phyloP scores from a whole-genome alignment of 2,797 vertebrate genomes.

The Phylloscopus collybita region DNA sequence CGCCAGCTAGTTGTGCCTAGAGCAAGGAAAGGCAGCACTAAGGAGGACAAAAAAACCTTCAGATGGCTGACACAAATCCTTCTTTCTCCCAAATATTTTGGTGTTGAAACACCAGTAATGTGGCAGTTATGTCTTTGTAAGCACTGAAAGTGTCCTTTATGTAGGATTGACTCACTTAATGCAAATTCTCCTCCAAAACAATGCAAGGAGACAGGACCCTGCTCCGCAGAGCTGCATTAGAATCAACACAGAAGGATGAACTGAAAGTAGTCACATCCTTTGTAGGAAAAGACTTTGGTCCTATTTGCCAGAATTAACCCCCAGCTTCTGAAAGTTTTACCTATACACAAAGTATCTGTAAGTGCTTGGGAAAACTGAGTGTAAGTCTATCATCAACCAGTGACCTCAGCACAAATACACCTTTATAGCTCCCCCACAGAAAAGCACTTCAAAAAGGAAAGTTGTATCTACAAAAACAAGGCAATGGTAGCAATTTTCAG shows the following conservation, averaged over 20 bases:
- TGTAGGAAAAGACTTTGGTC: neutral
- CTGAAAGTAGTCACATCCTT: neutral
- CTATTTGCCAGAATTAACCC: neutral
- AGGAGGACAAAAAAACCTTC: neutral
- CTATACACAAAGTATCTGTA: neutral
- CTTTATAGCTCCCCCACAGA: neutral
- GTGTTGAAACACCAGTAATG: neutral
- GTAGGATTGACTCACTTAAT: neutral
- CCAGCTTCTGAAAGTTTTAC: neutral
- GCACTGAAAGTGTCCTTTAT: neutral
- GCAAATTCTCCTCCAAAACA: neutral
- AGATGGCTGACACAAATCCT: neutral
- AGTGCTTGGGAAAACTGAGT: neutral
- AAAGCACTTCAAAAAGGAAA: neutral
- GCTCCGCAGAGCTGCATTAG: neutral
- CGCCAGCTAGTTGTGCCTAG: accelerated
- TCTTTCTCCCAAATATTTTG: neutral
- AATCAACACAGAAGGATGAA: neutral
- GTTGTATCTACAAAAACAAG: neutral
- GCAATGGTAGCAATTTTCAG: neutral
- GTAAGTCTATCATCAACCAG: neutral
- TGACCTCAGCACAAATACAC: neutral
- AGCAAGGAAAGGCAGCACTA: neutral
- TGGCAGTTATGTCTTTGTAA: neutral
- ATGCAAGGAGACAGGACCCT: neutral